Evolutionary conservation across 2,113 vertebrate species (phyloP).

Genomic region (Propithecus coquereli): DNA sequence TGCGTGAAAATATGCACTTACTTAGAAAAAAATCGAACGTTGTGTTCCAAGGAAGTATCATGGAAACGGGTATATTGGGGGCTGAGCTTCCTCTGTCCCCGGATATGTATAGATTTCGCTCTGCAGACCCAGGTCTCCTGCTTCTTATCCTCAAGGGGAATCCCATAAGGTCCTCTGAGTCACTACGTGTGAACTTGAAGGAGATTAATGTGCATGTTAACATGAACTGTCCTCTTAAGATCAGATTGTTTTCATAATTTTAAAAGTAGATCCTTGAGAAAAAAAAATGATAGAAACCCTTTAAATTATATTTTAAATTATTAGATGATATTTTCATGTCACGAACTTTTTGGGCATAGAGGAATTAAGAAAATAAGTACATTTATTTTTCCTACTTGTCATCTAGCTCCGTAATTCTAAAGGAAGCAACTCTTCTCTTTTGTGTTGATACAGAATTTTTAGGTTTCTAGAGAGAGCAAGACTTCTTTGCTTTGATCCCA

Average conservation of each 20-base stretch:
- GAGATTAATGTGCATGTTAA: slow-evolving; percentile 4
- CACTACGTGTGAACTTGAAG: neutral
- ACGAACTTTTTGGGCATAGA: neutral
- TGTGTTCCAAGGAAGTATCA: fast-evolving
- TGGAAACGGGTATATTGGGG: fast-evolving
- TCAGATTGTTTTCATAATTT: slow-evolving; percentile 11
- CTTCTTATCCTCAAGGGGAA: too few relatives aligned
- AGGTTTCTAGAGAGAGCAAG: neutral
- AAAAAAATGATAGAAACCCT: slow-evolving; percentile 25
- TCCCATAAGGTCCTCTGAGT: neutral
- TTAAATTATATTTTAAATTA: neutral
- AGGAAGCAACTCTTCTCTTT: neutral
- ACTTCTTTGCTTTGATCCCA: neutral
- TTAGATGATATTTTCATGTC: neutral
- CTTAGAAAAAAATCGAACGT: neutral
- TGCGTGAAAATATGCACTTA: neutral
- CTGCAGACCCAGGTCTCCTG: neutral
- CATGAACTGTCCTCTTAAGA: neutral
- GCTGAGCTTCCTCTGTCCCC: neutral
- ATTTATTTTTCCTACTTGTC: neutral
- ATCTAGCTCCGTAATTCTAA: neutral
- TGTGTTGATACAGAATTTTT: neutral
- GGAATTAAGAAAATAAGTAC: neutral
- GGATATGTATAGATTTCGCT: neutral
- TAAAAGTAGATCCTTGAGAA: neutral